These are phyloP conservation scores for Ranitomeya variabilis DNA, from an alignment of 2,113 vertebrate genomes.

Conservation along the genomic window DNA sequence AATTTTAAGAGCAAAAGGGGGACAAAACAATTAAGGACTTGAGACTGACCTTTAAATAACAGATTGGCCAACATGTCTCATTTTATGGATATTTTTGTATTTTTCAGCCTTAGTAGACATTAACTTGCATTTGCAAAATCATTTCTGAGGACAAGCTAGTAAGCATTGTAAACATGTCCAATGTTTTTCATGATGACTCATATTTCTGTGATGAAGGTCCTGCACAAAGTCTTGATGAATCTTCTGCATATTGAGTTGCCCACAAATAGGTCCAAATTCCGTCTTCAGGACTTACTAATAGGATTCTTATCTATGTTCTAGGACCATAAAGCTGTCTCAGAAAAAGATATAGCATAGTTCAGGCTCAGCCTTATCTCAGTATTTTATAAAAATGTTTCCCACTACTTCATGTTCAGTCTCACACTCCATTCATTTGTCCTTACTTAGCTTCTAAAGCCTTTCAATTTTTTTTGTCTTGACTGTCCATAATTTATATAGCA, in stretches of 20 bases:
- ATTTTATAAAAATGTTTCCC: not conserved
- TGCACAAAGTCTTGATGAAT: not conserved
- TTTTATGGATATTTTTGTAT: not conserved
- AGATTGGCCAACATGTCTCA: not conserved
- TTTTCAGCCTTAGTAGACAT: not conserved
- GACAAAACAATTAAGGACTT: not conserved
- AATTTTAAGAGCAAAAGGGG: not conserved
- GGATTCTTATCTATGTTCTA: not conserved
- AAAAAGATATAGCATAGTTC: conserved; percentile 14
- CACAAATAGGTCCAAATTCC: not conserved
- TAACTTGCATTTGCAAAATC: not conserved
- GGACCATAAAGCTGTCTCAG: not conserved
- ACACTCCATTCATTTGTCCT: conserved; percentile 33
- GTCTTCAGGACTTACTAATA: not conserved
- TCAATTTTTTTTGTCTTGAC: not conserved
- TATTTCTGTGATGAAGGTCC: not conserved
- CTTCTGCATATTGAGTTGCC: not conserved
- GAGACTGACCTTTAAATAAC: not conserved
- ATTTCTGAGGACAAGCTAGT: not conserved
- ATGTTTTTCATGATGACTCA: not conserved
- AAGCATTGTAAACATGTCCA: not conserved
- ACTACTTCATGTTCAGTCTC: not conserved
- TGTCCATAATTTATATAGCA: conserved; percentile 7
- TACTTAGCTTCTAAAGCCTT: conserved; percentile 28
- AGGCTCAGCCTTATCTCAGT: conserved; percentile 9